A percentile compares a stretch with the other conserved stretches of the same genome.
Conservation (phyloP, 2,797 vertebrate species). For the Anableps anableps region DNA sequence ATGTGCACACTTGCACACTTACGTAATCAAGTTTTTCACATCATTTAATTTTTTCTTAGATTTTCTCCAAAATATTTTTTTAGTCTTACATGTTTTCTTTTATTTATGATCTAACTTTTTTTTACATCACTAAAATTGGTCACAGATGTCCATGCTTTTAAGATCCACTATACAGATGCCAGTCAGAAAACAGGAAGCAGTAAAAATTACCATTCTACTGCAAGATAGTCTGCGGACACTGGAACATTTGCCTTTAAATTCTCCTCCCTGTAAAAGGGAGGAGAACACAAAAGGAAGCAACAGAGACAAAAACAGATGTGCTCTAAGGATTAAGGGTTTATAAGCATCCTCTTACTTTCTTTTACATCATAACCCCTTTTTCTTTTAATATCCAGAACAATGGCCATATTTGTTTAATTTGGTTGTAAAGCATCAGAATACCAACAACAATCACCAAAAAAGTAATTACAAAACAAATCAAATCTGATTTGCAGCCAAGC, state of each 20-base stretch:
- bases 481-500: not conserved
- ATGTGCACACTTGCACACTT: not conserved
- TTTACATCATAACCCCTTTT: not conserved
- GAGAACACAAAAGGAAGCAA: slow-evolving; percentile 25
- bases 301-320: slow-evolving; percentile 55
- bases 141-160: not conserved
- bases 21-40: not conserved
- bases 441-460: not conserved
- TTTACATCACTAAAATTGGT: not conserved
- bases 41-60: not conserved
- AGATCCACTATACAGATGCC: slow-evolving; percentile 2
- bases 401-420: not conserved
- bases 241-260: slow-evolving; percentile 18
- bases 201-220: not conserved
- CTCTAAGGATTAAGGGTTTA: slow-evolving; percentile 23
- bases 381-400: slow-evolving; percentile 16
- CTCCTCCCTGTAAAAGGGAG: slow-evolving; percentile 20
- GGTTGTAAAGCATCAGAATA: not conserved
- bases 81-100: too few species aligned
- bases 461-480: too few species aligned
- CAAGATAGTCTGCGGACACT: not conserved
- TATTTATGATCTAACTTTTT: too few species aligned
- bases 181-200: not conserved
- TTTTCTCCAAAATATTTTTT: not conserved
- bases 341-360: not conserved